phyloP scores from a whole-genome alignment of 2,888 invertebrate genomes.

The Drosophila anceps region DNA sequence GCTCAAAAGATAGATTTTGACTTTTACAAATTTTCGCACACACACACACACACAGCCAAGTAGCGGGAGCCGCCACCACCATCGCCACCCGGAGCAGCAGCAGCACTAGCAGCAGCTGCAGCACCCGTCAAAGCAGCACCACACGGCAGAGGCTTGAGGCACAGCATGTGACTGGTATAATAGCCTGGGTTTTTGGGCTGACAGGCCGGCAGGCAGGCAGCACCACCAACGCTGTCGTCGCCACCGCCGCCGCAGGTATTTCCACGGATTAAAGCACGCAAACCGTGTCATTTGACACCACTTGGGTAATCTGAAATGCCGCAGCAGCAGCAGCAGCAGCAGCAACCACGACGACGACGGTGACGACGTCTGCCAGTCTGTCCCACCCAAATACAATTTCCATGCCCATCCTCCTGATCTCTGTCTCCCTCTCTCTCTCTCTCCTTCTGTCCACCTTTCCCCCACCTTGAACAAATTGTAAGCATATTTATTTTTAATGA shows the following conservation, averaged over 20 bases:
- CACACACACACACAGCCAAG: constrained; percentile 59
- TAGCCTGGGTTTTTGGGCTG: constrained; percentile 53
- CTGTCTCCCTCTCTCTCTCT: too few species aligned
- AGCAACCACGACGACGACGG: constrained; percentile 54
- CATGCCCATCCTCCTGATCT: constrained; percentile 11
- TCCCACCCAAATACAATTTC: constrained; percentile 39
- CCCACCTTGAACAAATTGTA: constrained; percentile 43
- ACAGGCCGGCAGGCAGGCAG: constrained; percentile 38
- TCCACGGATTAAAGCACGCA: constrained; percentile 79
- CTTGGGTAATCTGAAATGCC: constrained; percentile 81
- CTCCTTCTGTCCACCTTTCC: too few species aligned
- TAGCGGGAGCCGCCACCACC: constrained; percentile 38
- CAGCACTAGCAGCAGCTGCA: constrained; percentile 30
- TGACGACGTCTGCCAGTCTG: constrained; percentile 29
- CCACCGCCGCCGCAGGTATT: constrained; percentile 75
- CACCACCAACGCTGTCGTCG: constrained; percentile 9
- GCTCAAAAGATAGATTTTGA: constrained; percentile 82
- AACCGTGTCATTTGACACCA: constrained; percentile 84
- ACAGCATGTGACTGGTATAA: constrained; percentile 79
- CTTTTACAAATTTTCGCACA: constrained; percentile 82
- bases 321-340: constrained; percentile 62
- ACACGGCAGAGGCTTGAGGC: constrained; percentile 25
- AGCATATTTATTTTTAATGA: constrained; percentile 81
- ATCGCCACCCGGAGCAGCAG: constrained; percentile 31
- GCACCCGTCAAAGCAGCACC: constrained; percentile 25